Evolutionary conservation across 1,140 invertebrate genomes (phyloP).

Genomic region (Drosophila sp.): DNA sequence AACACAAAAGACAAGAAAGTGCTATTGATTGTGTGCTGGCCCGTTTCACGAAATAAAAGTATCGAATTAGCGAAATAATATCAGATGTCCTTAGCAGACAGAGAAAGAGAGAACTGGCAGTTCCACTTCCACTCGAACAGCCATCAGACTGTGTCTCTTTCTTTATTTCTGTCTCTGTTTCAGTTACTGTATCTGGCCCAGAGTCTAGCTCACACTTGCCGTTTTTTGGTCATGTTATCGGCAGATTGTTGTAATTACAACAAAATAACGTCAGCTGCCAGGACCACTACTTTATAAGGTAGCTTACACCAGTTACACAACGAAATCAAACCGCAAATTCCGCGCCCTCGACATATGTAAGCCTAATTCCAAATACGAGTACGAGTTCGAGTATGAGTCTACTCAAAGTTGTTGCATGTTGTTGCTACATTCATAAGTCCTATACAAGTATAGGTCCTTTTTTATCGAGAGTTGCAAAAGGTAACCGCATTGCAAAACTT

Average conservation of each 20-base stretch:
- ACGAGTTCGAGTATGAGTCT: not conserved
- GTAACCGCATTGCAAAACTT: slow-evolving; percentile 31
- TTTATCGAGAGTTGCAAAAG: slow-evolving; percentile 7
- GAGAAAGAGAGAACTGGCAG: slow-evolving; percentile 21
- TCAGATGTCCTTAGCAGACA: slow-evolving; percentile 62
- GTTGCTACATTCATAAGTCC: slow-evolving; percentile 60
- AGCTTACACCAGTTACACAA: slow-evolving; percentile 27
- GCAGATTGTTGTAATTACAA: slow-evolving; percentile 62
- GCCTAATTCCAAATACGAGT: slow-evolving; percentile 55
- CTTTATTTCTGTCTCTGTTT: not conserved
- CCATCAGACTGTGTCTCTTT: slow-evolving; percentile 23
- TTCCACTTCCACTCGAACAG: slow-evolving; percentile 71
- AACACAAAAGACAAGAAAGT: slow-evolving; percentile 44
- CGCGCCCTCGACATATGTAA: slow-evolving; percentile 66
- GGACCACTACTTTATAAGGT: slow-evolving; percentile 3
- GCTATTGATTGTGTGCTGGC: slow-evolving; percentile 34
- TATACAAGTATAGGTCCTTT: slow-evolving; percentile 2
- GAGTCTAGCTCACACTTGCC: slow-evolving; percentile 6
- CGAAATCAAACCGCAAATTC: slow-evolving; percentile 70
- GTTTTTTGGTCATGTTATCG: slow-evolving; percentile 18
- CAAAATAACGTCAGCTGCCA: slow-evolving; percentile 60
- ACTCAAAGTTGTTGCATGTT: slow-evolving; percentile 64
- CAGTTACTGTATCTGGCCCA: not conserved
- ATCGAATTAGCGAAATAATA: slow-evolving; percentile 84
- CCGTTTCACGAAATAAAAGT: slow-evolving; percentile 73